Evolutionary conservation across 2,113 vertebrate genomes (phyloP).

Genomic region (Mionectes macconnelli): DNA sequence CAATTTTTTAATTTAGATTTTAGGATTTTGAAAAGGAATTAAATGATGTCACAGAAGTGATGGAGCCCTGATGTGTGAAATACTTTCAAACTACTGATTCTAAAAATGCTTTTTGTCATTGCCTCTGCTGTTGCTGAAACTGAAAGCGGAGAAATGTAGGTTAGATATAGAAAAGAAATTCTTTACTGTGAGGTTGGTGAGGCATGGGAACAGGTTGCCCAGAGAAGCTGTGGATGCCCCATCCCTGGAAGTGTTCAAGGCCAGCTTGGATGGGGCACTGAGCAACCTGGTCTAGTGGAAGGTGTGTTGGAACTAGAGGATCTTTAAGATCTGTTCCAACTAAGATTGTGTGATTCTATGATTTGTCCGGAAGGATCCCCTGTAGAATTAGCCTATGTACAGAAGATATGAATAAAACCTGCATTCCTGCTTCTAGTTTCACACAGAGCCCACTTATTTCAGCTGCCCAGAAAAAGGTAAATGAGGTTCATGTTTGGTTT

Average conservation of each 20-base stretch:
- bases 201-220: neutral
- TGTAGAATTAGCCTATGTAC: neutral
- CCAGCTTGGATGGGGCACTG: neutral
- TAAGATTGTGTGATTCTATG: neutral
- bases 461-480: neutral
- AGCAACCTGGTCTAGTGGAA: neutral
- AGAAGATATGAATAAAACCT: neutral
- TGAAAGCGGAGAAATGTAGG: neutral
- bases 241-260: neutral
- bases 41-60: neutral
- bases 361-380: neutral
- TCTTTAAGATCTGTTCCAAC: neutral
- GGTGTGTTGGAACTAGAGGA: neutral
- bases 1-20: neutral
- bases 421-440: neutral
- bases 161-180: neutral
- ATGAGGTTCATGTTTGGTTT: rapidly evolving
- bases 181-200: neutral
- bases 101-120: neutral
- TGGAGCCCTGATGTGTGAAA: neutral
- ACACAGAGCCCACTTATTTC: neutral
- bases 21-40: neutral
- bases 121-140: neutral
- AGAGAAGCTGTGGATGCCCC: neutral
- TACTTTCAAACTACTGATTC: neutral